Evolutionary conservation across 2,888 invertebrate genomes (phyloP).

Genomic region (Byasa hedistus): DNA sequence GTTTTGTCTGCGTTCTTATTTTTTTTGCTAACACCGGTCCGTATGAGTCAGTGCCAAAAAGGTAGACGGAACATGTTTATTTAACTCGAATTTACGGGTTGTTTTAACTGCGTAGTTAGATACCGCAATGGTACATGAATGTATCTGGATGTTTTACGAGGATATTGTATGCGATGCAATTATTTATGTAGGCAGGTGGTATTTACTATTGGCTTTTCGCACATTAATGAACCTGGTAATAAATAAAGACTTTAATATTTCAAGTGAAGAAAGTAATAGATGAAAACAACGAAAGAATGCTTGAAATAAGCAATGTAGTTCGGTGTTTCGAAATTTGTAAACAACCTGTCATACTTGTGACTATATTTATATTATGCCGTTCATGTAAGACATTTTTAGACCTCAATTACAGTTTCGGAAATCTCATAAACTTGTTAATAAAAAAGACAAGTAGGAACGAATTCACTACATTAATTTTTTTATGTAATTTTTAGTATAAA

Average conservation of each 20-base stretch:
- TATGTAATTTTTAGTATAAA: no score
- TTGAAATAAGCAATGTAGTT: neutral
- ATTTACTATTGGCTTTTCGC: neutral
- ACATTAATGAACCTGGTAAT: neutral
- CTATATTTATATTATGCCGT: no score
- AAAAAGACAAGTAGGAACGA: no score
- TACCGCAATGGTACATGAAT: neutral
- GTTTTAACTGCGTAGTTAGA: constrained; percentile 1
- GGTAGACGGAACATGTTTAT: constrained; percentile 1
- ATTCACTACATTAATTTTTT: no score
- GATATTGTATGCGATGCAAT: neutral
- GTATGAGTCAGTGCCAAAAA: constrained; percentile 18
- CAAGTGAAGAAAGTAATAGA: neutral
- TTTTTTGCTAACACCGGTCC: constrained; percentile 15
- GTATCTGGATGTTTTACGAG: neutral
- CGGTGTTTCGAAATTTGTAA: no score
- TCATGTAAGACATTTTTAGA: no score
- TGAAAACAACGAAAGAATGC: neutral
- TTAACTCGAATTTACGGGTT: constrained; percentile 4
- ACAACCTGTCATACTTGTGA: no score
- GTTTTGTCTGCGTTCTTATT: constrained; percentile 18
- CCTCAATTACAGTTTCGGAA: no score
- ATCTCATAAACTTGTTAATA: no score
- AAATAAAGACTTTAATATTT: neutral
- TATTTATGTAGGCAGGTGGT: neutral